Percentiles rank a stretch among this genome's conserved stretches.
These are phyloP conservation scores for Meleagris gallopavo DNA, from an alignment of 2,113 vertebrate genomes.

Conservation along the genomic window DNA sequence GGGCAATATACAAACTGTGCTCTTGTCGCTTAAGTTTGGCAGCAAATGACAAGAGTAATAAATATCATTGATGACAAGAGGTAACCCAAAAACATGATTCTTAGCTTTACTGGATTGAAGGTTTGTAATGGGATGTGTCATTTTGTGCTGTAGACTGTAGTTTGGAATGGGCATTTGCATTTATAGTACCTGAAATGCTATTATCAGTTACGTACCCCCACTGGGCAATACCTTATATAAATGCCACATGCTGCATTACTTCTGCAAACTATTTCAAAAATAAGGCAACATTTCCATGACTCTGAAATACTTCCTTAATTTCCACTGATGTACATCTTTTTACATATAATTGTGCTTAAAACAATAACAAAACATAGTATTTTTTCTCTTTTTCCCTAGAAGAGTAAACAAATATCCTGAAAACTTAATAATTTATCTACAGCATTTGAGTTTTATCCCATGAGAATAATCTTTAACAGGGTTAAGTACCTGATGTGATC, in stretches of 20 bases:
- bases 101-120: neutral
- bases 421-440: neutral
- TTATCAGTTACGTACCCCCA: neutral
- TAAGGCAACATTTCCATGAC: neutral
- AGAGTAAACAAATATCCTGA: neutral
- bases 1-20: neutral
- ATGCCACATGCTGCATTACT: neutral
- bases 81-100: neutral
- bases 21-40: neutral
- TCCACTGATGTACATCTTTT: neutral
- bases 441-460: neutral
- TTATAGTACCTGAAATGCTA: neutral
- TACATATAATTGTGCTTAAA: neutral
- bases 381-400: neutral
- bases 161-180: neutral
- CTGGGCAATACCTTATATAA: fast-evolving
- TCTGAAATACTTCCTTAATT: neutral
- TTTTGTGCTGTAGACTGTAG: neutral
- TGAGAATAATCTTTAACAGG: neutral
- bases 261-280: neutral
- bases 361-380: neutral
- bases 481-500: neutral
- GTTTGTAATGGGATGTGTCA: neutral
- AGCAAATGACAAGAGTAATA: neutral
- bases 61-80: neutral